Percentiles rank a stretch among this genome's conserved stretches.
phyloP scores from a whole-genome alignment of 2,888 invertebrate species.

The Ophraella communa region DNA sequence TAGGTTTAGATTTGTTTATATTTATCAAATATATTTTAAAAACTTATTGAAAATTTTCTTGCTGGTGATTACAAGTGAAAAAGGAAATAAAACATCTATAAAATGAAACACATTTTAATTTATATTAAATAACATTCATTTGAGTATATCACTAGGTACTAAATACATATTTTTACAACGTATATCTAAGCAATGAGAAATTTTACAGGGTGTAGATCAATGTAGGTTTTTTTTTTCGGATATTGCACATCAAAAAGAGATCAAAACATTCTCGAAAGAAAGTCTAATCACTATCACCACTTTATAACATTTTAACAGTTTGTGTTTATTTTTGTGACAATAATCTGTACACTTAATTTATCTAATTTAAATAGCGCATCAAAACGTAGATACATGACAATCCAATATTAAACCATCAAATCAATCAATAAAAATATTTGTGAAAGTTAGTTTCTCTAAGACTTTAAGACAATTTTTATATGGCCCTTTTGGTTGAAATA shows the following conservation, averaged over 20 bases:
- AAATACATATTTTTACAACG: conserved; percentile 48
- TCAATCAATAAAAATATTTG: too few relatives aligned
- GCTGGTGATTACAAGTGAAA: neutral
- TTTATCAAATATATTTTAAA: neutral
- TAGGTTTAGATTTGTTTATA: too few relatives aligned
- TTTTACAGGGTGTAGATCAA: conserved; percentile 38
- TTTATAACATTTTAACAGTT: conserved; percentile 5
- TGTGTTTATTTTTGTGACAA: neutral
- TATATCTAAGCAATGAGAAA: conserved; percentile 44
- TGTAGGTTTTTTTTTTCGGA: conserved; percentile 38
- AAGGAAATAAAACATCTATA: neutral
- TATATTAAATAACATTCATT: conserved; percentile 56
- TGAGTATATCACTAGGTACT: conserved; percentile 42
- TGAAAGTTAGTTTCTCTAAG: too few relatives aligned
- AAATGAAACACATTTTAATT: conserved; percentile 14
- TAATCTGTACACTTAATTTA: neutral
- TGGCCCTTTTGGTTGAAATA: too few relatives aligned
- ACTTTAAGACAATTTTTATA: too few relatives aligned
- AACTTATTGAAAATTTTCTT: neutral
- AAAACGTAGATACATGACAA: too few relatives aligned
- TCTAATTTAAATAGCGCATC: too few relatives aligned
- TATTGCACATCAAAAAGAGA: conserved; percentile 54
- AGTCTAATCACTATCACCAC: conserved; percentile 24
- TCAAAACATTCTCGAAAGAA: conserved; percentile 39
- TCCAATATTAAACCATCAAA: too few relatives aligned